Conservation (phyloP, 2,797 vertebrate species). For the Apodemus agrarius region DNA sequence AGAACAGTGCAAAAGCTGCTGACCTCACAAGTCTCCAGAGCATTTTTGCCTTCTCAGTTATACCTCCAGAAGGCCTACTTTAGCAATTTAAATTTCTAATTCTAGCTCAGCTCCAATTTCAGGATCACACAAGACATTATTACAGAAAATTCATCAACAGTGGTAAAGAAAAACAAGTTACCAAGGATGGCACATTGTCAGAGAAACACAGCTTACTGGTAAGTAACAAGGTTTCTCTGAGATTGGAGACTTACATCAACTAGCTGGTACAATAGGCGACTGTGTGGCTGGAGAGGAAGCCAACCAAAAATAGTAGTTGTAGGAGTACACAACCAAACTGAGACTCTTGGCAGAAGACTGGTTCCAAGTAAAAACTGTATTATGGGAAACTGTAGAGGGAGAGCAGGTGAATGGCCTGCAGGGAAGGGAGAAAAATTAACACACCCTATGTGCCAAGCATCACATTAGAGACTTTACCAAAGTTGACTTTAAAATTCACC, state of each 20-base stretch:
- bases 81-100: conserved; percentile 35
- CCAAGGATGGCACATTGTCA: conserved; percentile 77
- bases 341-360: conserved; percentile 80
- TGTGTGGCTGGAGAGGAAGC: conserved; percentile 79
- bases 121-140: conserved; percentile 51
- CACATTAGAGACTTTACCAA: conserved; percentile 67
- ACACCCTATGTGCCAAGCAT: conserved; percentile 78
- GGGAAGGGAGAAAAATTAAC: conserved; percentile 82
- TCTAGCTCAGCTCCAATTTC: conserved; percentile 47
- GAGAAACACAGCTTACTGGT: conserved; percentile 75
- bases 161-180: conserved; percentile 7
- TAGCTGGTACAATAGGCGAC: conserved; percentile 78
- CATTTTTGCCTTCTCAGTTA: conserved; percentile 46
- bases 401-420: conserved; percentile 81
- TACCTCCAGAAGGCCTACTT: conserved; percentile 30
- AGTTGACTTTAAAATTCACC: conserved; percentile 68
- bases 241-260: conserved; percentile 80
- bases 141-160: conserved; percentile 7
- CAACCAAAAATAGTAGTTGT: conserved; percentile 79
- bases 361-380: conserved; percentile 82
- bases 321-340: conserved; percentile 80
- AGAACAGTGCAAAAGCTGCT: conserved; percentile 32
- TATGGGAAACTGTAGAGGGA: conserved; percentile 80
- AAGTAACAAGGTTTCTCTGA: conserved; percentile 78
- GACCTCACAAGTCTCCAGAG: conserved; percentile 39